A percentile compares a stretch with the other conserved stretches of the same genome.
Conservation (phyloP, 1,140 invertebrate species). For the Drosophila jambulina region DNA sequence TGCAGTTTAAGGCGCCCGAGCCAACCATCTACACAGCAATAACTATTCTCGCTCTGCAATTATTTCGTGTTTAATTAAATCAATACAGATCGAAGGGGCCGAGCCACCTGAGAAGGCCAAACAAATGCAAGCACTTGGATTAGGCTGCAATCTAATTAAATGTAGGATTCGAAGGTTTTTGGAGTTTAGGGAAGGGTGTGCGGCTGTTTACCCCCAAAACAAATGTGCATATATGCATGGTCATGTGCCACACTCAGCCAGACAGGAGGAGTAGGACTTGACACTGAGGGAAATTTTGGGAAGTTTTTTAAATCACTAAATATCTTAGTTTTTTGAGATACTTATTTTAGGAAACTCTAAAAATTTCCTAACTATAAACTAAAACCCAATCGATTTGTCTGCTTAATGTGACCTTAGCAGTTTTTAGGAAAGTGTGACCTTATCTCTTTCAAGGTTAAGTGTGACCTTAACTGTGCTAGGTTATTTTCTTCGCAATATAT, state of each 20-base stretch:
- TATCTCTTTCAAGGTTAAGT: too few relatives aligned
- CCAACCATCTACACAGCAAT: not conserved
- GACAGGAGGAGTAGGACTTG: not conserved
- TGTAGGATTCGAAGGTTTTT: slow-evolving; percentile 40
- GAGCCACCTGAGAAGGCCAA: slow-evolving; percentile 39
- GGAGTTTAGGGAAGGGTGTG: not conserved
- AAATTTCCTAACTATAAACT: too few relatives aligned
- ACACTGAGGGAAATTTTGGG: not conserved
- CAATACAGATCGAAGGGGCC: slow-evolving; percentile 31
- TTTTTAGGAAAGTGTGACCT: too few relatives aligned
- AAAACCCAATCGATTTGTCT: too few relatives aligned
- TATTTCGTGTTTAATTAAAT: slow-evolving; percentile 64
- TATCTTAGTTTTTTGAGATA: too few relatives aligned
- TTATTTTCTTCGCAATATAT: too few relatives aligned
- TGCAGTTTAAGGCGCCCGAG: slow-evolving; percentile 14
- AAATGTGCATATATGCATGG: slow-evolving; percentile 28
- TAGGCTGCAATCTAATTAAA: slow-evolving; percentile 50
- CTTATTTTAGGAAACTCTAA: not conserved
- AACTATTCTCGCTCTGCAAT: slow-evolving; percentile 33
- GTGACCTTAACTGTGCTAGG: too few relatives aligned
- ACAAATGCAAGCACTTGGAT: slow-evolving; percentile 43
- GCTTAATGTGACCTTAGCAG: too few relatives aligned
- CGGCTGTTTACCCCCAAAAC: slow-evolving; percentile 3
- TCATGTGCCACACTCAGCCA: slow-evolving; percentile 19
- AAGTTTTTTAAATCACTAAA: not conserved